phyloP scores from a whole-genome alignment of 2,797 vertebrate species.

The Esox masquinongy region DNA sequence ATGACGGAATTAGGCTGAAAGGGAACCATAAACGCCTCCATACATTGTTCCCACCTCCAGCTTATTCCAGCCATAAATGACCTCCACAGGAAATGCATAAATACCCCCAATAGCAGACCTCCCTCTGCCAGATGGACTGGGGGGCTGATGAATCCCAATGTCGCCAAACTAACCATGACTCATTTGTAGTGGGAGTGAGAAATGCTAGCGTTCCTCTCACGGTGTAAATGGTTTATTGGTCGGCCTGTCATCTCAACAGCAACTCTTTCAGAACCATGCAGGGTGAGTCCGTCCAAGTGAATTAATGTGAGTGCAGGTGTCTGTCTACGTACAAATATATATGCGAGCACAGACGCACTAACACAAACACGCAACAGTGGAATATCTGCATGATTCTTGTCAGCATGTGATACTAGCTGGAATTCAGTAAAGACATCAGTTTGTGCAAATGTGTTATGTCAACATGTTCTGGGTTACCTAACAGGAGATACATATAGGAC shows the following conservation, averaged over 20 bases:
- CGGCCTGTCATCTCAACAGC: not conserved
- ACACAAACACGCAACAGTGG: not conserved
- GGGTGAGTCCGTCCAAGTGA: slow-evolving; percentile 13
- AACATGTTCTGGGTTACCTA: no score
- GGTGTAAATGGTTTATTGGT: not conserved
- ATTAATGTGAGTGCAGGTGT: slow-evolving; percentile 11
- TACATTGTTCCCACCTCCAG: no score
- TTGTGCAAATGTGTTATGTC: not conserved
- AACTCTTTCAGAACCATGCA: not conserved
- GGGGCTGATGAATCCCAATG: not conserved
- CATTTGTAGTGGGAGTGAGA: not conserved
- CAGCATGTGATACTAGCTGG: slow-evolving; percentile 37
- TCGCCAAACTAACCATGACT: not conserved
- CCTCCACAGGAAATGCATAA: not conserved
- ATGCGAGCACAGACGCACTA: not conserved
- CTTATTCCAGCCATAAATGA: no score
- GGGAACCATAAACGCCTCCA: no score
- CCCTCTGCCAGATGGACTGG: not conserved
- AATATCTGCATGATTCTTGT: slow-evolving; percentile 31
- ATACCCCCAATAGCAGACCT: not conserved
- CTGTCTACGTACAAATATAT: not conserved
- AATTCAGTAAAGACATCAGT: slow-evolving; percentile 25
- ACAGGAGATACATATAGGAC: no score
- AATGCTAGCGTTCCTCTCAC: not conserved
- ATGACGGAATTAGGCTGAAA: no score